These are phyloP conservation scores for Coregonus suidteri DNA, from an alignment of 2,797 vertebrate genomes.

Conservation along the genomic window DNA sequence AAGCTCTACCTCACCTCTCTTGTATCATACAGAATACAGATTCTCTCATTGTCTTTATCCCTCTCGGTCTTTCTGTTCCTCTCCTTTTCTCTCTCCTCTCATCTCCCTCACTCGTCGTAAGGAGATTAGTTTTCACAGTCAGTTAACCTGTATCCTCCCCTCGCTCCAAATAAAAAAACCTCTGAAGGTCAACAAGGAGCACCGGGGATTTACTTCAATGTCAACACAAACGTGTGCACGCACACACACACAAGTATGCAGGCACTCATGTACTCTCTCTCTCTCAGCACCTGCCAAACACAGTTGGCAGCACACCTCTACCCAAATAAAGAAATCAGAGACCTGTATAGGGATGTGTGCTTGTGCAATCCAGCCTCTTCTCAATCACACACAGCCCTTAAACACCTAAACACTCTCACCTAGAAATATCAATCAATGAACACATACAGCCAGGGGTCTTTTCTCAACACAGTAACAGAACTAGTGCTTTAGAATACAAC, in stretches of 20 bases:
- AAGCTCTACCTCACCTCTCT: constrained; percentile 29
- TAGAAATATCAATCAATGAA: constrained; percentile 19
- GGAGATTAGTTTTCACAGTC: constrained; percentile 12
- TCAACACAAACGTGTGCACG: not conserved
- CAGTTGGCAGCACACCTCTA: constrained; percentile 7
- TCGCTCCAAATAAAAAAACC: constrained; percentile 19
- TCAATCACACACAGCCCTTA: not conserved
- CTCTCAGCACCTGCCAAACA: too few relatives aligned
- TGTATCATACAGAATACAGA: not conserved
- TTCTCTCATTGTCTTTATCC: not conserved
- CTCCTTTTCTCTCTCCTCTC: constrained; percentile 33
- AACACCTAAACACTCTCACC: not conserved
- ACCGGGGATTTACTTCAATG: not conserved
- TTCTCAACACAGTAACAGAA: too few relatives aligned
- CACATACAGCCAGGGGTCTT: not conserved
- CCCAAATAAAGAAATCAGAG: not conserved
- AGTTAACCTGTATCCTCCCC: not conserved
- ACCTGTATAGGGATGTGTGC: not conserved
- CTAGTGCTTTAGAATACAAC: too few relatives aligned
- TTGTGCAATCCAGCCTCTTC: constrained; percentile 17
- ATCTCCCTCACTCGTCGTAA: not conserved
- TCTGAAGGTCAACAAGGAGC: constrained; percentile 14
- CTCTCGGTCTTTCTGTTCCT: constrained; percentile 5
- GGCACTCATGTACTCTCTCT: not conserved
- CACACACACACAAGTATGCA: constrained; percentile 1